Evolutionary conservation across 2,797 vertebrate species (phyloP).

Genomic region (Malurus leucopterus): DNA sequence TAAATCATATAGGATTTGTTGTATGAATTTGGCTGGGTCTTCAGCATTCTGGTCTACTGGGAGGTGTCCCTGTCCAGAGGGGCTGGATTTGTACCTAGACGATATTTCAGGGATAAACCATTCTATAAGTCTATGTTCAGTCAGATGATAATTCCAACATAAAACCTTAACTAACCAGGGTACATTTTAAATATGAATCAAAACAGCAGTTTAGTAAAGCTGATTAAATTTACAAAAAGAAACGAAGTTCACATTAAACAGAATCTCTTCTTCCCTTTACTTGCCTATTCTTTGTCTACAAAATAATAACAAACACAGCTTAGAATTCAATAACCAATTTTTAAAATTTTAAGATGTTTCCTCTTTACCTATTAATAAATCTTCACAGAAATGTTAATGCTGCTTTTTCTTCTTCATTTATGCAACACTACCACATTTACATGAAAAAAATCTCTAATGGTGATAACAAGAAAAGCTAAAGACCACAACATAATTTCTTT

Average conservation of each 20-base stretch:
- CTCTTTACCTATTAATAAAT: background rate
- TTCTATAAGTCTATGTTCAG: background rate
- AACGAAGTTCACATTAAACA: background rate
- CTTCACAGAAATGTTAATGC: background rate
- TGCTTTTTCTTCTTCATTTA: background rate
- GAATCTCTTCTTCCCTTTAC: background rate
- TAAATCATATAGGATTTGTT: background rate
- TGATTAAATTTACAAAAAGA: background rate
- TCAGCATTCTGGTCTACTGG: background rate
- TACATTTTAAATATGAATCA: constrained; percentile 2
- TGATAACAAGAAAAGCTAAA: constrained; percentile 3
- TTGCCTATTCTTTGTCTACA: background rate
- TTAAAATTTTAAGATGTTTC: background rate
- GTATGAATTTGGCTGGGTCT: background rate
- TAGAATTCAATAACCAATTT: background rate
- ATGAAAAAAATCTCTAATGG: background rate
- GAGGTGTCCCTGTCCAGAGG: background rate
- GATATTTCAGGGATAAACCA: background rate
- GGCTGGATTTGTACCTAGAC: background rate
- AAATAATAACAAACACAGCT: background rate
- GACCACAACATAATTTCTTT: background rate
- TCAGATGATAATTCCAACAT: background rate
- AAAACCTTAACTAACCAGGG: background rate
- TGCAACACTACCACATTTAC: background rate
- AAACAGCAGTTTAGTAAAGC: background rate